These are phyloP conservation scores for Diplazon laetatorius DNA, from an alignment of 2,888 invertebrate genomes.

Conservation along the genomic window DNA sequence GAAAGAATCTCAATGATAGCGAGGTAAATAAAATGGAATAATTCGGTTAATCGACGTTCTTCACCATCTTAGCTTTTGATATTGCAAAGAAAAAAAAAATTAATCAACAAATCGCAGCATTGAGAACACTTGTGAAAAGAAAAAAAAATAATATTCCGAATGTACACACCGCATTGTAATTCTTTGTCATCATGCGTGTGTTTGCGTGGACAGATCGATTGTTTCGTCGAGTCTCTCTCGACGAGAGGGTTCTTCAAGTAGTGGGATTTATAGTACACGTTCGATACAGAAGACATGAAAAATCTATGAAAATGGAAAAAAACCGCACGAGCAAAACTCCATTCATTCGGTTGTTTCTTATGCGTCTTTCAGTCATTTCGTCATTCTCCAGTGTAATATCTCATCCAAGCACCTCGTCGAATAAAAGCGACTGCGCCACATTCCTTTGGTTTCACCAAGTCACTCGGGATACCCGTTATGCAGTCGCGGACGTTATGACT, in stretches of 20 bases:
- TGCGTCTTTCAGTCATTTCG: slow-evolving; percentile 24
- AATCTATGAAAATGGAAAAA: slow-evolving; percentile 16
- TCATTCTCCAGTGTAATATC: slow-evolving; percentile 15
- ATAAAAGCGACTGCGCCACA: slow-evolving; percentile 7
- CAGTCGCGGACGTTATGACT: slow-evolving; percentile 31
- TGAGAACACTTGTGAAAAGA: neutral
- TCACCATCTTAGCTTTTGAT: no score
- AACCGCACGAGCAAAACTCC: slow-evolving; percentile 6
- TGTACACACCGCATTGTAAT: no score
- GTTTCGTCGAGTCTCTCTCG: neutral
- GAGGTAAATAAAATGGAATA: no score
- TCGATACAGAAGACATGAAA: neutral
- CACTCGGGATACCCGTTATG: slow-evolving; percentile 51
- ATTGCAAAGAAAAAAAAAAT: no score
- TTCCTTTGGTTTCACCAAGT: slow-evolving; percentile 25
- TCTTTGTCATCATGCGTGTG: no score
- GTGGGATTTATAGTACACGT: slow-evolving; percentile 3
- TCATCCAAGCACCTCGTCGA: slow-evolving; percentile 16
- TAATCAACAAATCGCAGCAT: no score
- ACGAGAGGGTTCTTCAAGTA: neutral
- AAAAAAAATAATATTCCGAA: neutral
- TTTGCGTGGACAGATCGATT: neutral
- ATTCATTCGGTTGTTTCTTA: slow-evolving; percentile 25
- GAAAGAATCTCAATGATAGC: no score
- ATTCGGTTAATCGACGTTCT: no score